Conservation (phyloP, 2,113 vertebrate genomes). For the Pavo muticus region DNA sequence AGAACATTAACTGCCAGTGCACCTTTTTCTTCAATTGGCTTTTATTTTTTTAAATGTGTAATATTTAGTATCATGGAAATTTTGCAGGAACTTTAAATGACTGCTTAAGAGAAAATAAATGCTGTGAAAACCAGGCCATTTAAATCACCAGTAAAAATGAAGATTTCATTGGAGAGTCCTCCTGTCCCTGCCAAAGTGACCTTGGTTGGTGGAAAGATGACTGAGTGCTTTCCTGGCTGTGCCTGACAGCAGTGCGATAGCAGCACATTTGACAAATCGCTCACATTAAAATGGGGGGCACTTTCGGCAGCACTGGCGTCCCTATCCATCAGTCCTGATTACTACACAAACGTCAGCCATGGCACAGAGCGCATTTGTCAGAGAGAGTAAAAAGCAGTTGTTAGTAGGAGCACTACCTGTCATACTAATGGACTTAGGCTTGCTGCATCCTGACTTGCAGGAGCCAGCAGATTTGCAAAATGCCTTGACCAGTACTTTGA, state of each 20-base stretch:
- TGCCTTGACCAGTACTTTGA: constrained; percentile 27
- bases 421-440: constrained; percentile 80
- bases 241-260: constrained; percentile 83
- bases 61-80: neutral
- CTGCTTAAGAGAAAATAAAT: constrained; percentile 38
- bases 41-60: neutral
- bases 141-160: constrained; percentile 58
- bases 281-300: constrained; percentile 86
- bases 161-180: constrained; percentile 71
- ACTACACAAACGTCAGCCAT: constrained; percentile 84
- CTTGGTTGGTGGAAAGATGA: constrained; percentile 86
- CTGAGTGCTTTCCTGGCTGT: constrained; percentile 77
- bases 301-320: constrained; percentile 81
- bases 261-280: constrained; percentile 85
- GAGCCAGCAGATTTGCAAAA: constrained; percentile 64
- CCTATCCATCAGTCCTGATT: constrained; percentile 92
- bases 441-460: constrained; percentile 60
- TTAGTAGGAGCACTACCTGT: constrained; percentile 84
- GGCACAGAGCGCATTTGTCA: constrained; percentile 86
- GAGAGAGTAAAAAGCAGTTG: constrained; percentile 86
- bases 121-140: constrained; percentile 62
- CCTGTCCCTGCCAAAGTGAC: constrained; percentile 85
- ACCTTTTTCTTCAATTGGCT: neutral
- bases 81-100: constrained; percentile 7
- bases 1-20: neutral